Percentiles rank a stretch among this genome's conserved stretches.
These are phyloP conservation scores for Tamias sibiricus DNA, from an alignment of 2,113 vertebrate species.

Conservation along the genomic window DNA sequence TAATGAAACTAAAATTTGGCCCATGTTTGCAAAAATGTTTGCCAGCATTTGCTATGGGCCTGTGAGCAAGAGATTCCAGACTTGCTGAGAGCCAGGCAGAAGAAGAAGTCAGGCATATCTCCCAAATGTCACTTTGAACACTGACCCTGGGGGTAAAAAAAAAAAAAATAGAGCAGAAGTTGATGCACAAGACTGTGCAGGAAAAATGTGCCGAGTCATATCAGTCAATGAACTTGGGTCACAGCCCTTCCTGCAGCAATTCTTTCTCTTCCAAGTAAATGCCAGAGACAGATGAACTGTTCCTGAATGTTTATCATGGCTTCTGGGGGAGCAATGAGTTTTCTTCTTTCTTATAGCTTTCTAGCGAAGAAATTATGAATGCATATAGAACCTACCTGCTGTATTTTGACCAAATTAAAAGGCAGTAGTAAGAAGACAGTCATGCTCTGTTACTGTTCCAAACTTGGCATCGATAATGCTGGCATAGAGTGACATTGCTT, in stretches of 20 bases:
- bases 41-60: conserved; percentile 63
- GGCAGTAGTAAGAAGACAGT: not conserved
- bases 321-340: not conserved
- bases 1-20: conserved; percentile 71
- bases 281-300: not conserved
- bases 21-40: conserved; percentile 13
- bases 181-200: not conserved
- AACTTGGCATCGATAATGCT: not conserved
- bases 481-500: not conserved
- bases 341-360: not conserved
- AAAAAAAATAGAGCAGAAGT: not conserved
- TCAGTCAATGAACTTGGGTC: conserved; percentile 11
- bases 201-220: conserved; percentile 43
- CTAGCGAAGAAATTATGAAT: not conserved
- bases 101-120: conserved; percentile 59
- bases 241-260: conserved; percentile 15
- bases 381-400: not conserved
- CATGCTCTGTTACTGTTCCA: not conserved
- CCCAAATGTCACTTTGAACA: conserved; percentile 57
- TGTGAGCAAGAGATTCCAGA: conserved; percentile 52
- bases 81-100: conserved; percentile 39
- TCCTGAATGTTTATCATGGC: not conserved
- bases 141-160: conserved; percentile 26
- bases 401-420: conserved; percentile 33
- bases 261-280: not conserved